Base-by-base conservation (phyloP, 2,888 invertebrate species). In the Seladonia tumulorum region DNA sequence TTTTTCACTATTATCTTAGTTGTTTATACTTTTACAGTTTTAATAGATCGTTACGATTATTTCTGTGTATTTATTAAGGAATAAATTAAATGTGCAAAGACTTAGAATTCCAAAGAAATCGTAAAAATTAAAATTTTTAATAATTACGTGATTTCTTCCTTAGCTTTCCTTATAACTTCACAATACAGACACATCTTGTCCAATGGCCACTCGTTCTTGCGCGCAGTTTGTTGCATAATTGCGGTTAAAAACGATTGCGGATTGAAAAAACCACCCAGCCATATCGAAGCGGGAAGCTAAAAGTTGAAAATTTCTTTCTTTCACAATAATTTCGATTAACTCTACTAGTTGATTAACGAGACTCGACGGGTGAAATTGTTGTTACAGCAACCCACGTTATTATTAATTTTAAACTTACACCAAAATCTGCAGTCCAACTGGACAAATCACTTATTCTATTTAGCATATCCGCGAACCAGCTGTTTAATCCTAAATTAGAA, bases 181-280 rank as follows among this genome's bases (percentile, higher is more conserved):
- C 98, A 99, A 95, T 98, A 97, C 71, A 99, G 96, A 93, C 98
- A 98, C 99, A 99, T 99, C 95, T 98, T 98, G 95, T 99, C 99
- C 85, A 99, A 96, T 0, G 99, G 99, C 98, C 99, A 98, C 95
- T 99, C 99, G 95, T 99, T 99, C 95, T 98, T 99, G 73, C 99
- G 96, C 1, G 99, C 99, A 79, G 99, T 99, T 95, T 98, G 98
- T 95, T 99, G 99, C 99, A 99, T 99, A 93, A 99, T 99, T 57
- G 99, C 99, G 0, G 99, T 99, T 53, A 99, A 96, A 95, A 99
- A 98, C 16, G 99, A 99, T 95, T 99, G 99, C 0, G 99, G 99
- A 95, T 99, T 99, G 96, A 99, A 99, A 95, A 99, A 98, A 12
- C 99, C 99, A 16, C 97, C 98, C 78, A 99, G 95, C 99, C 99